These are phyloP conservation scores for Sebastes trivittatus DNA, from an alignment of 2,797 vertebrate species.

Conservation along the genomic window DNA sequence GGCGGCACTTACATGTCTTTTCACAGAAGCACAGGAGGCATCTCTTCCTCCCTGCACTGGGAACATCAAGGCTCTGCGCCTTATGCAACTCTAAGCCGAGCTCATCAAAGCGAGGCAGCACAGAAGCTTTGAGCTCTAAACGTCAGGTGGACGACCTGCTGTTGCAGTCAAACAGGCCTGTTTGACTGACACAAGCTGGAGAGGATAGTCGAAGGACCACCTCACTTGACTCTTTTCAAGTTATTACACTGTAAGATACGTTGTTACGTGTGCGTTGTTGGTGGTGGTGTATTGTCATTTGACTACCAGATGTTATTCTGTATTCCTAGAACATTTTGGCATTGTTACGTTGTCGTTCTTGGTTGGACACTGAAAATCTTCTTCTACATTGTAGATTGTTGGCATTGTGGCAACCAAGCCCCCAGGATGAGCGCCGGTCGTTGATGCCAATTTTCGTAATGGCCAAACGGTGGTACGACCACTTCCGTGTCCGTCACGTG, in stretches of 20 bases:
- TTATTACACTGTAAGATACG: neutral
- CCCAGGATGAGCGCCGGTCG: too few species aligned
- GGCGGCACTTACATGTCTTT: neutral
- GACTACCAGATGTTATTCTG: neutral
- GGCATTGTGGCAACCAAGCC: too few species aligned
- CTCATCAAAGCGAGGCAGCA: constrained; percentile 40
- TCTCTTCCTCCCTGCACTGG: constrained; percentile 10
- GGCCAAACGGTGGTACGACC: too few species aligned
- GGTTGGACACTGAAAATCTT: neutral
- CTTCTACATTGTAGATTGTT: neutral
- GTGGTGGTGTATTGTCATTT: neutral
- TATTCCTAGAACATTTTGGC: neutral
- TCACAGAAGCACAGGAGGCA: constrained; percentile 11
- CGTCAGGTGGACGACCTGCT: constrained; percentile 26
- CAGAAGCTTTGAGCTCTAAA: constrained; percentile 7
- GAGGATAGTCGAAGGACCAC: neutral
- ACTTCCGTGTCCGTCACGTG: too few species aligned
- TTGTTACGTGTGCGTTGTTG: neutral
- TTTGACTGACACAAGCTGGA: neutral
- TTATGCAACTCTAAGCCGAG: constrained; percentile 20
- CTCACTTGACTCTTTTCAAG: neutral
- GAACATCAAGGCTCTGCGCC: constrained; percentile 22
- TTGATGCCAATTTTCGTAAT: too few species aligned
- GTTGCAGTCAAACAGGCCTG: neutral
- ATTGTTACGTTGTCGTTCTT: neutral